These are phyloP conservation scores for Montipora foliosa DNA, from an alignment of 64 coral and sea anemone genomes.

Conservation along the genomic window DNA sequence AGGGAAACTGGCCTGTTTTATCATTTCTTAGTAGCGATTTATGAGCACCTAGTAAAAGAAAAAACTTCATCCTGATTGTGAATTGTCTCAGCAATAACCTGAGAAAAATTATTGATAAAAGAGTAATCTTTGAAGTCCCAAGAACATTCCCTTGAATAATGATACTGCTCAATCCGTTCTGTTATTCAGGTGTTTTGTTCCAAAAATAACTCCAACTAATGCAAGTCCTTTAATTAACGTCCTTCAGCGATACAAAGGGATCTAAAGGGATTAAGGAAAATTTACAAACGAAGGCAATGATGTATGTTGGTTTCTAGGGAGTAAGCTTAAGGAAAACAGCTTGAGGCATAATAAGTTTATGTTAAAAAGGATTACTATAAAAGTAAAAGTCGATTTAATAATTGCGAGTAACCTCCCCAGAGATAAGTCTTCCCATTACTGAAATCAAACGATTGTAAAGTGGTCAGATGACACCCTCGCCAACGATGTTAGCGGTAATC, in stretches of 20 bases:
- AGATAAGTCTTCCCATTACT: no score
- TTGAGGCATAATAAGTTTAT: not conserved
- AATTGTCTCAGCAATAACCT: not conserved
- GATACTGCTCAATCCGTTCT: not conserved
- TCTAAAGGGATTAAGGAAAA: not conserved
- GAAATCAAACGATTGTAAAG: no score
- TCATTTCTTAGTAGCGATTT: no score
- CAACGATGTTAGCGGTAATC: no score
- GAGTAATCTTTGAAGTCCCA: not conserved
- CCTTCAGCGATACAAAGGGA: conserved; percentile 7
- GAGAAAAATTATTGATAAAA: not conserved
- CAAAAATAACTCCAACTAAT: not conserved
- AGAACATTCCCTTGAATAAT: not conserved
- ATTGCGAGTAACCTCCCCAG: not conserved
- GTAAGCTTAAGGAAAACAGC: not conserved
- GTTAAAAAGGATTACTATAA: not conserved
- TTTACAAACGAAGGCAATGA: conserved; percentile 5
- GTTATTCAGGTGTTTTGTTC: not conserved
- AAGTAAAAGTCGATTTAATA: not conserved
- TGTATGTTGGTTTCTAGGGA: not conserved
- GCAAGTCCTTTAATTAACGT: not conserved
- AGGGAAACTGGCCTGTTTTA: no score
- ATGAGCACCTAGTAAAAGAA: no score
- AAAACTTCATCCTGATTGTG: not conserved
- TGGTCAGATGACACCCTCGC: no score